Conservation (phyloP, 2,888 invertebrate species). For the Pantelozetes paolii region DNA sequence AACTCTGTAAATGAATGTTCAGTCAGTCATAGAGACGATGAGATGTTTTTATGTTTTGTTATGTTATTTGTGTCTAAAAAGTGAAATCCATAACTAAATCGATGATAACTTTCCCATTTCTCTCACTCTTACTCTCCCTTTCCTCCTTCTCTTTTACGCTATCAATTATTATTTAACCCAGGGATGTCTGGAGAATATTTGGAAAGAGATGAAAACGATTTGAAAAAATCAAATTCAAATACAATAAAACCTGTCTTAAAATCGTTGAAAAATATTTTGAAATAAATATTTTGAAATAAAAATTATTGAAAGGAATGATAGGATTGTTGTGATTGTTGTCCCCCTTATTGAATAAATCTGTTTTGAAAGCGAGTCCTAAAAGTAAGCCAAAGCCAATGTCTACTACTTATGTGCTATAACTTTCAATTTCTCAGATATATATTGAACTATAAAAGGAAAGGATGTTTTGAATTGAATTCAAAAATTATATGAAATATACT, state of each 20-base stretch:
- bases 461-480: constrained; percentile 16
- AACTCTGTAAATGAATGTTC: not conserved
- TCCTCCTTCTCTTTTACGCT: not conserved
- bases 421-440: constrained; percentile 1
- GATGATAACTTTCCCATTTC: not conserved
- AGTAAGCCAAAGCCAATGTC: not conserved
- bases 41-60: not conserved
- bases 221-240: too few relatives aligned
- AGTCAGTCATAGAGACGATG: not conserved
- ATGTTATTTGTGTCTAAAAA: not conserved
- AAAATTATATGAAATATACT: constrained; percentile 7
- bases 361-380: not conserved
- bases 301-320: too few relatives aligned
- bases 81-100: constrained; percentile 32
- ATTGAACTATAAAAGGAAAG: not conserved
- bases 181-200: too few relatives aligned
- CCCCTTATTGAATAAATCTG: not conserved
- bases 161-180: not conserved
- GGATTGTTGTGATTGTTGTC: too few relatives aligned
- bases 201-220: too few relatives aligned
- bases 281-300: too few relatives aligned
- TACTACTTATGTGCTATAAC: not conserved
- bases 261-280: too few relatives aligned
- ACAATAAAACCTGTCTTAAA: too few relatives aligned
- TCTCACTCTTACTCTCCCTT: not conserved